These are phyloP conservation scores for Cichlasoma orientale DNA, from an alignment of 2,797 vertebrate genomes.

Conservation along the genomic window DNA sequence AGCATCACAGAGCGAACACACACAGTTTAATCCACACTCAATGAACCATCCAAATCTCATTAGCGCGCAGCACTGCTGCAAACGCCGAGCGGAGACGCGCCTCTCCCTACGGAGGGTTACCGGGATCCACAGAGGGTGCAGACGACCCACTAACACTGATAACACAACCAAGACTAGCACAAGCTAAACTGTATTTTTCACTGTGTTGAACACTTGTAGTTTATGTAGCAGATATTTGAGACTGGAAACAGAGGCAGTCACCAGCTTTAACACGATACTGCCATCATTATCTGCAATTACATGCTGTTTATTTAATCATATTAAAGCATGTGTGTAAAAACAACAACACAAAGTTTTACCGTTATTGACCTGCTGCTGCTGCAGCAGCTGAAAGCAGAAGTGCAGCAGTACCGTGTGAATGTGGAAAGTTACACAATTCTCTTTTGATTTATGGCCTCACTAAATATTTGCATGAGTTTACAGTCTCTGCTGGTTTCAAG, in stretches of 20 bases:
- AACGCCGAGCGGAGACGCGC: conserved; percentile 11
- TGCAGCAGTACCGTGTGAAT: too few relatives aligned
- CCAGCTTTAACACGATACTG: not conserved
- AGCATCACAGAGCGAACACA: conserved; percentile 31
- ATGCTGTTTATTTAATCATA: not conserved
- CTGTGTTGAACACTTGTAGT: too few relatives aligned
- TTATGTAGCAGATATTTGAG: too few relatives aligned
- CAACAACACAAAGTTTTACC: too few relatives aligned
- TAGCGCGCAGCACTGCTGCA: conserved; percentile 23
- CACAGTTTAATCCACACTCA: conserved; percentile 54
- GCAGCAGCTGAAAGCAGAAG: not conserved
- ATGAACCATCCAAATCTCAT: conserved; percentile 54
- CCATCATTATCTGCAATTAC: not conserved
- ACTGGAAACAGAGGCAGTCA: too few relatives aligned
- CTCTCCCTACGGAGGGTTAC: not conserved
- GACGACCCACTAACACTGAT: conserved; percentile 1
- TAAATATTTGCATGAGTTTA: not conserved
- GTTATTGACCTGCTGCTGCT: not conserved
- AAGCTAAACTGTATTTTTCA: too few relatives aligned
- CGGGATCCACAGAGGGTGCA: too few relatives aligned
- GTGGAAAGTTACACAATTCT: too few relatives aligned
- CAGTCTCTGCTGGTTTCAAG: not conserved
- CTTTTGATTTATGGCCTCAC: too few relatives aligned
- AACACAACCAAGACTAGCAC: not conserved
- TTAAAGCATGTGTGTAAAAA: not conserved